These are phyloP conservation scores for Battus philenor DNA, from an alignment of 1,140 invertebrate genomes.

Conservation along the genomic window DNA sequence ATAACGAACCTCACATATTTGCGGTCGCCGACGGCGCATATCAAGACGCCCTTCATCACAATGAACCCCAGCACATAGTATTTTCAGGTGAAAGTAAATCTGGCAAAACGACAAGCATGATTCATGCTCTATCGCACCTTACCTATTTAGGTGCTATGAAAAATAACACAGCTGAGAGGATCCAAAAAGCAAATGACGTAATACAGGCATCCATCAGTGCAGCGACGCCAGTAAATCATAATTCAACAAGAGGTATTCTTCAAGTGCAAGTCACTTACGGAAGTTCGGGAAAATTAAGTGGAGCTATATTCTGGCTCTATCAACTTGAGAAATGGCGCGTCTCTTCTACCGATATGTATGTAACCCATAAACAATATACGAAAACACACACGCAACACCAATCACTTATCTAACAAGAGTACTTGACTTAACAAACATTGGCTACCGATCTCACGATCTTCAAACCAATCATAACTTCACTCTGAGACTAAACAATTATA, in stretches of 20 bases:
- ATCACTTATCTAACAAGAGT: conserved; percentile 2
- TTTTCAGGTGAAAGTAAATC: conserved; percentile 90
- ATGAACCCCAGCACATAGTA: conserved; percentile 88
- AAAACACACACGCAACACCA: too few relatives aligned
- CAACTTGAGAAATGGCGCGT: conserved; percentile 93
- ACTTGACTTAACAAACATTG: too few relatives aligned
- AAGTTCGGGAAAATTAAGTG: conserved; percentile 88
- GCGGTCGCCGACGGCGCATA: conserved; percentile 91
- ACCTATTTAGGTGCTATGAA: conserved; percentile 81
- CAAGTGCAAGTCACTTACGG: conserved; percentile 92
- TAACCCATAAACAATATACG: too few relatives aligned
- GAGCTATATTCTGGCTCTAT: conserved; percentile 90
- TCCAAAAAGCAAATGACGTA: conserved; percentile 83
- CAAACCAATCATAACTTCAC: too few relatives aligned
- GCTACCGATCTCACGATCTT: too few relatives aligned
- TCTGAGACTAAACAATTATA: too few relatives aligned
- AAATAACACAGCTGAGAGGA: conserved; percentile 79
- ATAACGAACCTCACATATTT: conserved; percentile 94
- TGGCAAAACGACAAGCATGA: conserved; percentile 88
- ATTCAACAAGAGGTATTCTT: conserved; percentile 90
- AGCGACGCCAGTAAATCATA: conserved; percentile 88
- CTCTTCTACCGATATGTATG: conserved; percentile 86
- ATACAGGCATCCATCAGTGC: conserved; percentile 91
- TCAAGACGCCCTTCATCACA: conserved; percentile 89
- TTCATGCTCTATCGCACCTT: conserved; percentile 85